Evolutionary conservation across 2,888 invertebrate species (phyloP).

Genomic region (Beris morrisii): DNA sequence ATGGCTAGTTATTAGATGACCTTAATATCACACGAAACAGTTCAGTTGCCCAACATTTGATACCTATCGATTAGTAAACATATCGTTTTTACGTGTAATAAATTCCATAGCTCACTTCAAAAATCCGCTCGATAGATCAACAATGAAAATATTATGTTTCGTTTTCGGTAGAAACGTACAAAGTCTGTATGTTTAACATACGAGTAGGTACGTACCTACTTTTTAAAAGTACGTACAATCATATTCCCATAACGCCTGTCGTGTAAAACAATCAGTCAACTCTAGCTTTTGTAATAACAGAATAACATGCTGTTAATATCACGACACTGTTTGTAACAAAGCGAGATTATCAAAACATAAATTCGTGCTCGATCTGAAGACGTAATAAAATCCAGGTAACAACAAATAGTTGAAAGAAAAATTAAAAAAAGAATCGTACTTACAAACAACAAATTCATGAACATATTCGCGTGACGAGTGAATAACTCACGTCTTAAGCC

Average conservation of each 20-base stretch:
- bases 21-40: too few species aligned
- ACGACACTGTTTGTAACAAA: slow-evolving; percentile 7
- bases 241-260: slow-evolving; percentile 20
- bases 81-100: too few species aligned
- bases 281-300: slow-evolving; percentile 14
- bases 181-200: too few species aligned
- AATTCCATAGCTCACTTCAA: too few species aligned
- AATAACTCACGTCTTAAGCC: not conserved
- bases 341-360: not conserved
- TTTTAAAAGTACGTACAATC: too few species aligned
- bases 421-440: not conserved
- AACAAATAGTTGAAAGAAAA: not conserved
- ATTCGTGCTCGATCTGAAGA: not conserved
- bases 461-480: slow-evolving; percentile 21
- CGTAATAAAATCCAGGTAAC: not conserved
- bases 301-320: slow-evolving; percentile 20
- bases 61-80: too few species aligned
- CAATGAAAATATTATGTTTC: too few species aligned
- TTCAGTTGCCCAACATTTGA: too few species aligned
- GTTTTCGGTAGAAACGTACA: too few species aligned
- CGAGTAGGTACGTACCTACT: too few species aligned
- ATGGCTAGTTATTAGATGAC: too few species aligned
- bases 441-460: slow-evolving; percentile 20
- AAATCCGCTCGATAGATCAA: too few species aligned
- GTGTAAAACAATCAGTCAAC: slow-evolving; percentile 29